Percentiles rank a stretch among this genome's conserved stretches.
These are phyloP conservation scores for Conger conger DNA, from an alignment of 2,113 vertebrate species.

Conservation along the genomic window DNA sequence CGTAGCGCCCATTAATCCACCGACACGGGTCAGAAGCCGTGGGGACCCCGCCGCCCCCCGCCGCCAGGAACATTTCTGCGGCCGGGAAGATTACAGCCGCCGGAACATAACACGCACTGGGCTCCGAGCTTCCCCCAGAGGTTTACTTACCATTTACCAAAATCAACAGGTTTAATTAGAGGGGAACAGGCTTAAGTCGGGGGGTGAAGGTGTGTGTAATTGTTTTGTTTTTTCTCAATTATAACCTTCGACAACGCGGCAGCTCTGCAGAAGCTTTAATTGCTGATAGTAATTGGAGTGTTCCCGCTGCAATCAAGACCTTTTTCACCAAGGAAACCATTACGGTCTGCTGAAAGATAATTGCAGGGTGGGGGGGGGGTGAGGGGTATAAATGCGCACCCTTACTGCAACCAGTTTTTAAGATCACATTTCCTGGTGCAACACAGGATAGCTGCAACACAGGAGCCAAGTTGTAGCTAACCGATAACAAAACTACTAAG, in stretches of 20 bases:
- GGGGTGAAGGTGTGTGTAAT: background rate
- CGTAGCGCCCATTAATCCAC: background rate
- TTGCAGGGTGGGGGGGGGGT: background rate
- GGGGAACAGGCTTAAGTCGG: background rate
- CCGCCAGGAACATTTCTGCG: background rate
- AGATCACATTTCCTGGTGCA: background rate
- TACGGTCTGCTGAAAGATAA: slow-evolving; percentile 4
- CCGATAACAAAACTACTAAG: background rate
- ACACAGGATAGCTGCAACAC: background rate
- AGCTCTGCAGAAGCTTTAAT: background rate
- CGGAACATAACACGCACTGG: background rate
- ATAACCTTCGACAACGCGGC: background rate
- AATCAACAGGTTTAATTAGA: background rate
- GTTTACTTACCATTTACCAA: background rate
- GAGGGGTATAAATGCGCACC: no score
- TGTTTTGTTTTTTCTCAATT: slow-evolving; percentile 10
- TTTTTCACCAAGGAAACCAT: background rate
- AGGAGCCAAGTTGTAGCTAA: background rate
- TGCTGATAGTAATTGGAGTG: background rate
- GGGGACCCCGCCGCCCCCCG: background rate
- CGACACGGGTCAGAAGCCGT: background rate
- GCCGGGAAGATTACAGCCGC: background rate
- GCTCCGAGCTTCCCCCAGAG: background rate
- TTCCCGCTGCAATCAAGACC: slow-evolving; percentile 1
- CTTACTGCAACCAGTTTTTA: background rate